Evolutionary conservation across 2,113 vertebrate genomes (phyloP).

Genomic region (Vimba vimba): DNA sequence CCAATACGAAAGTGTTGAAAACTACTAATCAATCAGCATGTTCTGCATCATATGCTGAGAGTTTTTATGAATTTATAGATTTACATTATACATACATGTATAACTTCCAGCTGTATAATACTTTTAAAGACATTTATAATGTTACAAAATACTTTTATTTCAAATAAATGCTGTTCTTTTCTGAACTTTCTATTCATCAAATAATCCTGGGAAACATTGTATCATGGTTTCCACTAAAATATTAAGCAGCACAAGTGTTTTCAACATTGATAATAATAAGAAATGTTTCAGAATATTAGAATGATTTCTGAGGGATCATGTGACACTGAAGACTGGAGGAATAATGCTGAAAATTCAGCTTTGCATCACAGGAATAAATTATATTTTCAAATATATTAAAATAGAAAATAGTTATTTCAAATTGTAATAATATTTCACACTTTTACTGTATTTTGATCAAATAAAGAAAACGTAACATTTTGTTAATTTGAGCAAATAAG

Average conservation of each 20-base stretch:
- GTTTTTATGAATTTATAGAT: neutral
- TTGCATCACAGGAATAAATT: neutral
- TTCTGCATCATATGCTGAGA: neutral
- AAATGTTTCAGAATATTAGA: neutral
- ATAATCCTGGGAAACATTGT: neutral
- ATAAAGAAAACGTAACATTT: too few species aligned
- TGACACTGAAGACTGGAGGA: neutral
- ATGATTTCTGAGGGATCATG: neutral
- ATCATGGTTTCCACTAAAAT: neutral
- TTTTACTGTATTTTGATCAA: too few species aligned
- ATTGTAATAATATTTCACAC: neutral
- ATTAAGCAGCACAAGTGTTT: neutral
- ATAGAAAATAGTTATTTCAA: neutral
- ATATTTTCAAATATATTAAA: neutral
- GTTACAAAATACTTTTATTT: neutral
- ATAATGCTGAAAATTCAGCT: neutral
- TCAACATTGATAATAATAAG: neutral
- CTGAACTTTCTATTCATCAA: neutral
- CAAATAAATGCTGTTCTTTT: neutral
- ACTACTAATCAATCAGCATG: neutral
- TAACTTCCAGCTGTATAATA: neutral
- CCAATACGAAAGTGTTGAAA: neutral
- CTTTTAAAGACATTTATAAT: neutral
- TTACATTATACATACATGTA: neutral
- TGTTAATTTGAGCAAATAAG: too few species aligned